Conservation (phyloP, 1,140 invertebrate species). For the Kradibia gibbosae region DNA sequence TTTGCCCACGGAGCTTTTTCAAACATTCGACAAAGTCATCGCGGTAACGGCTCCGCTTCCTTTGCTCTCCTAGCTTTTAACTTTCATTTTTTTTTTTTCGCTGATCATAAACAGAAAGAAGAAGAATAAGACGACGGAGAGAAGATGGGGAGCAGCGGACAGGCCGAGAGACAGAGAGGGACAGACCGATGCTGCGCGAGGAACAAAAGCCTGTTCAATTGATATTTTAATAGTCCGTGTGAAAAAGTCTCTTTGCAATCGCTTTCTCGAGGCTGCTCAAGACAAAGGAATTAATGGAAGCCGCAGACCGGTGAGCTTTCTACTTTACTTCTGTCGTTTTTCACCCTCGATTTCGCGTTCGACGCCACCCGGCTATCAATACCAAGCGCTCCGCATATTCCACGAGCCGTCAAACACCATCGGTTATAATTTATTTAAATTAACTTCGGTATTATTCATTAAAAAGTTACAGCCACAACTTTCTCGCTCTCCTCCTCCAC, state of each 20-base stretch:
- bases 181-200: background rate
- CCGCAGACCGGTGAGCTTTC: slow-evolving; percentile 56
- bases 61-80: slow-evolving; percentile 37
- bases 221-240: slow-evolving; percentile 70
- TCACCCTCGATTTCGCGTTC: slow-evolving; percentile 33
- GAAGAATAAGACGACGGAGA: too few species aligned
- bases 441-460: slow-evolving; percentile 66
- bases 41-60: too few species aligned
- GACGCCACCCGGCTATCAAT: slow-evolving; percentile 37
- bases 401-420: slow-evolving; percentile 61
- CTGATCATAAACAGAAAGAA: background rate
- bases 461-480: slow-evolving; percentile 61
- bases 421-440: slow-evolving; percentile 69
- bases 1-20: background rate
- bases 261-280: slow-evolving; percentile 54
- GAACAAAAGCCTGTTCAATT: slow-evolving; percentile 61
- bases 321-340: slow-evolving; percentile 47
- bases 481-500: background rate
- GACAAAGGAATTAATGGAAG: slow-evolving; percentile 73
- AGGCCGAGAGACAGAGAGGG: background rate
- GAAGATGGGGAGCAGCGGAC: background rate
- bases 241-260: slow-evolving; percentile 58
- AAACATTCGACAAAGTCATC: background rate
- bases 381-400: slow-evolving; percentile 31
- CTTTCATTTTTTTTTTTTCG: slow-evolving; percentile 40